Conservation (phyloP, 2,797 vertebrate genomes). For the Anabacerthia variegaticeps region DNA sequence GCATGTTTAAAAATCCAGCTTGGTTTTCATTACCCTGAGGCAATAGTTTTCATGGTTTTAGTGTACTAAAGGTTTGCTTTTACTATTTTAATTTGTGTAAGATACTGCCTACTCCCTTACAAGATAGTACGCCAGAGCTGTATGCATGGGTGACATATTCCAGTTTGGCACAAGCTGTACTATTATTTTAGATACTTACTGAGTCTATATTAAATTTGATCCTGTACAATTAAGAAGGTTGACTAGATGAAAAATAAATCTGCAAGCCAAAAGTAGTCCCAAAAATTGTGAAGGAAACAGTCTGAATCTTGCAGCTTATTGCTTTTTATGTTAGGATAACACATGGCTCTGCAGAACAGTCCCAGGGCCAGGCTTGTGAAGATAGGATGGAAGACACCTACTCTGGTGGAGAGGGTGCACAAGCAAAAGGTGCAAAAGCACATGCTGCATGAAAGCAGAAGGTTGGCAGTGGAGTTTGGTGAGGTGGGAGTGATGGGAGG, state of each 20-base stretch:
- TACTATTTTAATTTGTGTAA: not conserved
- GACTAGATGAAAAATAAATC: not conserved
- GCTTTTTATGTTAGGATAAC: not conserved
- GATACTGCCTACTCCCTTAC: not conserved
- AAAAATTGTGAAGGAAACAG: not conserved
- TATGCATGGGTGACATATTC: not conserved
- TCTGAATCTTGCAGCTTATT: not conserved
- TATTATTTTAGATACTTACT: not conserved
- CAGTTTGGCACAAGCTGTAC: not conserved
- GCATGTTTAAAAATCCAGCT: not conserved
- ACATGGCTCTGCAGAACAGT: not conserved
- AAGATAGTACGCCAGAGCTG: not conserved
- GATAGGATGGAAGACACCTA: not conserved
- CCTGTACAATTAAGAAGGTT: not conserved
- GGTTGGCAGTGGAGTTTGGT: not conserved
- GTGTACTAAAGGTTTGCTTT: not conserved
- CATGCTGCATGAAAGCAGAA: not conserved
- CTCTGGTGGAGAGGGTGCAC: not conserved
- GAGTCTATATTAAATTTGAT: not conserved
- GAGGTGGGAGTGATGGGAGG: not conserved
- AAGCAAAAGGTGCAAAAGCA: not conserved
- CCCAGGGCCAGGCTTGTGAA: not conserved
- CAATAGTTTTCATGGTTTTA: not conserved
- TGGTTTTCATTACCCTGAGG: not conserved
- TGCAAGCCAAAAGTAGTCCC: not conserved